Percentiles rank a stretch among this genome's conserved stretches.
phyloP scores from a whole-genome alignment of 2,888 invertebrate species.

The Cheilosia vulpina region DNA sequence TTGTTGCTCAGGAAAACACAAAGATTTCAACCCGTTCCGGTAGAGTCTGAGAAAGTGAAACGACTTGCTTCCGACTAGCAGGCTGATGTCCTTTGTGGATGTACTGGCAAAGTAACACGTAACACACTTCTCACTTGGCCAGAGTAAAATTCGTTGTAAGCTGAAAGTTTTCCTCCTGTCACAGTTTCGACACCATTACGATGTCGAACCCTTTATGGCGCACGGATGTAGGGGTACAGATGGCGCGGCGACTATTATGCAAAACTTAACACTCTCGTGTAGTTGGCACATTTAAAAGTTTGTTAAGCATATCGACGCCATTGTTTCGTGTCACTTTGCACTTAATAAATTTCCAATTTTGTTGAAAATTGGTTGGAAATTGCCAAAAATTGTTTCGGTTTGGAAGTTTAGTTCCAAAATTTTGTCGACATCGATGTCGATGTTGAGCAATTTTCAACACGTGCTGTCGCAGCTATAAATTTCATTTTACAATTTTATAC shows the following conservation, averaged over 20 bases:
- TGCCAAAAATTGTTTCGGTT: constrained; percentile 69
- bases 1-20: constrained; percentile 72
- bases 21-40: constrained; percentile 62
- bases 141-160: constrained; percentile 29
- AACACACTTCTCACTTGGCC: constrained; percentile 46
- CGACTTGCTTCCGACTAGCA: constrained; percentile 58
- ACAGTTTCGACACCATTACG: constrained; percentile 61
- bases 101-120: constrained; percentile 46
- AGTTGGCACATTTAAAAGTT: constrained; percentile 75
- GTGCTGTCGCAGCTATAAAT: constrained; percentile 82
- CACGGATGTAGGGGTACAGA: constrained; percentile 59
- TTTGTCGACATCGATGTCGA: constrained; percentile 77
- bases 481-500: constrained; percentile 78
- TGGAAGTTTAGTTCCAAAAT: constrained; percentile 70
- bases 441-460: constrained; percentile 81
- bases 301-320: constrained; percentile 76
- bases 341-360: constrained; percentile 77
- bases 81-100: constrained; percentile 54
- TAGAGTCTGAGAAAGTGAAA: constrained; percentile 52
- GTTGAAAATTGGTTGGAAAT: constrained; percentile 75
- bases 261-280: constrained; percentile 71
- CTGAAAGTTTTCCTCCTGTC: constrained; percentile 49
- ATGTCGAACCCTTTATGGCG: constrained; percentile 57
- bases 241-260: constrained; percentile 70
- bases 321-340: constrained; percentile 77